Conservation (phyloP, 2,888 invertebrate species). For the Drosophila kambysellisi region DNA sequence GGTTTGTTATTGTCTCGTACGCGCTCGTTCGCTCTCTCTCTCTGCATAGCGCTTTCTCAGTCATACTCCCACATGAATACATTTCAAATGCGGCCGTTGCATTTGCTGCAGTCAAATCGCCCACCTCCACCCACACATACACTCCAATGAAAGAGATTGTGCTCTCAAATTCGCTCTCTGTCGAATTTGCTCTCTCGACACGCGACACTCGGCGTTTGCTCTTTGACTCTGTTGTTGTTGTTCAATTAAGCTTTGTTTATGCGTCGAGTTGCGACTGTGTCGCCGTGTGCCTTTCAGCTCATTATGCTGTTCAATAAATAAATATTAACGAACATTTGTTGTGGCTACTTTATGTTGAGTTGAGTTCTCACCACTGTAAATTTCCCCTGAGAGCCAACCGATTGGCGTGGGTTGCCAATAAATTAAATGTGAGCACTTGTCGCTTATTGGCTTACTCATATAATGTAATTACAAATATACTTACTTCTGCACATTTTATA, state of each 20-base stretch:
- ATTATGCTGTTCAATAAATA: constrained; percentile 49
- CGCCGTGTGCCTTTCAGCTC: constrained; percentile 40
- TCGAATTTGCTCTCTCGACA: neutral
- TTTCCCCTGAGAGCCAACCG: constrained; percentile 37
- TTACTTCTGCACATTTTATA: constrained; percentile 1
- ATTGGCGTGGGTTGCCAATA: constrained; percentile 34
- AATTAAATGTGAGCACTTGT: constrained; percentile 39
- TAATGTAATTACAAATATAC: constrained; percentile 1
- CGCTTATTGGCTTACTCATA: constrained; percentile 38
- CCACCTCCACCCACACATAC: constrained; percentile 47
- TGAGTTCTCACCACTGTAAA: constrained; percentile 13
- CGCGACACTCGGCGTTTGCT: constrained; percentile 8
- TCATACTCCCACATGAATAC: constrained; percentile 12
- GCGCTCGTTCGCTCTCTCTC: constrained; percentile 20
- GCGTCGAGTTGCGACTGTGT: constrained; percentile 47
- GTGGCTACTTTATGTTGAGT: constrained; percentile 38
- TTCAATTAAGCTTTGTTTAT: constrained; percentile 65
- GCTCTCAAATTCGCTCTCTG: constrained; percentile 12
- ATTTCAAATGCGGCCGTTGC: constrained; percentile 37
- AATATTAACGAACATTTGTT: constrained; percentile 28
- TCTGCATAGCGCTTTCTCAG: constrained; percentile 6
- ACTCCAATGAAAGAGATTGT: constrained; percentile 46
- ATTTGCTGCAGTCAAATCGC: constrained; percentile 34
- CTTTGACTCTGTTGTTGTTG: constrained; percentile 44
- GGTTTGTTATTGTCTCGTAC: constrained; percentile 68